Evolutionary conservation across 2,797 vertebrate species (phyloP).

Genomic region (Furcifer pardalis): DNA sequence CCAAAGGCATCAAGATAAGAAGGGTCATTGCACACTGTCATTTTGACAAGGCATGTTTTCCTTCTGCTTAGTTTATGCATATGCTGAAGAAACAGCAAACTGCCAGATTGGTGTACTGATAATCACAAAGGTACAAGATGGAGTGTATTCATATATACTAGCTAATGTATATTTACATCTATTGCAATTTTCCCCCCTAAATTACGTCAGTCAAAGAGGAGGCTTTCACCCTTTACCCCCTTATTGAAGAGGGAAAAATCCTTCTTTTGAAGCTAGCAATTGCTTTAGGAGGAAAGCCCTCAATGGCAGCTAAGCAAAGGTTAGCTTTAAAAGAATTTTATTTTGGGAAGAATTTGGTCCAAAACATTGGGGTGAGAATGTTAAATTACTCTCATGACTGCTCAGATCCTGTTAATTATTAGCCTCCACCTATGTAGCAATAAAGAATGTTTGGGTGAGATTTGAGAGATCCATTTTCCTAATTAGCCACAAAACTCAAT

Average conservation of each 20-base stretch:
- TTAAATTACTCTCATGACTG: neutral
- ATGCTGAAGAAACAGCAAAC: constrained; percentile 55
- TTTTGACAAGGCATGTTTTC: constrained; percentile 47
- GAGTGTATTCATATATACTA: constrained; percentile 3
- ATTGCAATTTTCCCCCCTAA: too few species aligned
- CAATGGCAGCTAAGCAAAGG: neutral
- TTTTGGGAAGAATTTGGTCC: too few species aligned
- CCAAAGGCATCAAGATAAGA: constrained; percentile 61
- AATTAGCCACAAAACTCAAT: neutral
- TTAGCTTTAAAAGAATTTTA: neutral
- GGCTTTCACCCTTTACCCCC: neutral
- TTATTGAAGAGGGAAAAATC: neutral
- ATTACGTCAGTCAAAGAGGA: neutral
- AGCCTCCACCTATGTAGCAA: neutral
- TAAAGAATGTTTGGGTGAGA: neutral
- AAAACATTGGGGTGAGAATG: too few species aligned
- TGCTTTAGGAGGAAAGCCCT: neutral
- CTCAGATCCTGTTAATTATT: too few species aligned
- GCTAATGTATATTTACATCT: neutral
- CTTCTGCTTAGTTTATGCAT: constrained; percentile 38
- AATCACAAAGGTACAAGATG: constrained; percentile 35
- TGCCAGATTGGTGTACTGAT: constrained; percentile 31
- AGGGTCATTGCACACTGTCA: constrained; percentile 35
- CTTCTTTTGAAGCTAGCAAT: neutral
- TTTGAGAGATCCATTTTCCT: neutral